phyloP scores from a whole-genome alignment of 2,113 vertebrate species.

The Actenoides lindsayi region DNA sequence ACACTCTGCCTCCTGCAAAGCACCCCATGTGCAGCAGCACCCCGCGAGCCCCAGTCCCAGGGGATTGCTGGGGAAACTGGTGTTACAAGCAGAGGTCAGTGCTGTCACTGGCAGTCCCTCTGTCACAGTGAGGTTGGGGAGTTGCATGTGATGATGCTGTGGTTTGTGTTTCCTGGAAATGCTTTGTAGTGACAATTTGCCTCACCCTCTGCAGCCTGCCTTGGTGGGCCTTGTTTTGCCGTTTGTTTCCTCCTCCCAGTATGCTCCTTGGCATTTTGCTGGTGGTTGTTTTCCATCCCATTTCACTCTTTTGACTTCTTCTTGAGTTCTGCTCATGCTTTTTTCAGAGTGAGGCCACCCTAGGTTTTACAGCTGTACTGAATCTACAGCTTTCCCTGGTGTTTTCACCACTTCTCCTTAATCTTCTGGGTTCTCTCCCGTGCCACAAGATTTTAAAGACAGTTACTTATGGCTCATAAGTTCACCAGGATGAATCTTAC shows the following conservation, averaged over 20 bases:
- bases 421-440: background rate
- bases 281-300: background rate
- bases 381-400: background rate
- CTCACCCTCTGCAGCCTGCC: background rate
- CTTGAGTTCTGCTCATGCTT: background rate
- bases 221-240: background rate
- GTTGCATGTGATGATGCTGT: background rate
- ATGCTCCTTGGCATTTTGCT: background rate
- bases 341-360: background rate
- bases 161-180: background rate
- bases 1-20: background rate
- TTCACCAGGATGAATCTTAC: background rate
- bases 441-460: background rate
- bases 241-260: background rate
- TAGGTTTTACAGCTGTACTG: background rate
- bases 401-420: background rate
- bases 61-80: background rate
- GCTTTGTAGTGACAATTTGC: background rate
- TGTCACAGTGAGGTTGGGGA: fast-evolving
- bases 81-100: fast-evolving
- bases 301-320: background rate
- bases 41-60: background rate
- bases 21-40: fast-evolving
- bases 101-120: background rate
- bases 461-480: background rate